phyloP scores from a whole-genome alignment of 2,797 vertebrate genomes.

The Notoglanidium macrostoma region DNA sequence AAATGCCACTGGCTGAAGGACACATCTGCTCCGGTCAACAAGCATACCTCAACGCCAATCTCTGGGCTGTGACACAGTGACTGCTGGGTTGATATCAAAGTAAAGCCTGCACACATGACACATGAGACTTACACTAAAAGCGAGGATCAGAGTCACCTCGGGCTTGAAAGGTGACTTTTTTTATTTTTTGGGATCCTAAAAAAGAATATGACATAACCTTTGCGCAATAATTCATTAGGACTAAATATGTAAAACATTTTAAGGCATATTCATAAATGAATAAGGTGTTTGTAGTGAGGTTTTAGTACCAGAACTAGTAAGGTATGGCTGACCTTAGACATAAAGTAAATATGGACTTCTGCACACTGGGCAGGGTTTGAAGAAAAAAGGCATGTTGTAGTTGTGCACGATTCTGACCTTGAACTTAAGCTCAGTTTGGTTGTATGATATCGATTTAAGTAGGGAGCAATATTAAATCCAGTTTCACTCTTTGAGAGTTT shows the following conservation, averaged over 20 bases:
- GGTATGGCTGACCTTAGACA: background rate
- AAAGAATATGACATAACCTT: background rate
- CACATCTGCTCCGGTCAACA: background rate
- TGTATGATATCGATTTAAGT: background rate
- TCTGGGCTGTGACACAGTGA: background rate
- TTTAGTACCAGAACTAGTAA: background rate
- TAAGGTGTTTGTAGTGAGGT: background rate
- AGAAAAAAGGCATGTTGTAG: background rate
- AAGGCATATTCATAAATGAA: background rate
- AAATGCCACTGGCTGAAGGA: background rate
- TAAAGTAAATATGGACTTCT: background rate
- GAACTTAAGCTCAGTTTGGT: background rate
- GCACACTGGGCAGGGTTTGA: background rate
- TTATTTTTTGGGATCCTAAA: background rate
- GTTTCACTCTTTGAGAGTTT: background rate
- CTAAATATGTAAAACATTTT: background rate
- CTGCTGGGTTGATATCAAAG: constrained; percentile 6
- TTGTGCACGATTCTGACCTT: background rate
- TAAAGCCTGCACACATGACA: background rate
- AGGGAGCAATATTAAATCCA: background rate
- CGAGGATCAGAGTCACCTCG: background rate
- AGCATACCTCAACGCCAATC: background rate
- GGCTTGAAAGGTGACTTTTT: background rate
- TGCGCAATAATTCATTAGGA: background rate
- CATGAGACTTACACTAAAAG: constrained; percentile 5